Conservation (phyloP, 2,113 vertebrate genomes). For the Eudyptes chrysolophus region DNA sequence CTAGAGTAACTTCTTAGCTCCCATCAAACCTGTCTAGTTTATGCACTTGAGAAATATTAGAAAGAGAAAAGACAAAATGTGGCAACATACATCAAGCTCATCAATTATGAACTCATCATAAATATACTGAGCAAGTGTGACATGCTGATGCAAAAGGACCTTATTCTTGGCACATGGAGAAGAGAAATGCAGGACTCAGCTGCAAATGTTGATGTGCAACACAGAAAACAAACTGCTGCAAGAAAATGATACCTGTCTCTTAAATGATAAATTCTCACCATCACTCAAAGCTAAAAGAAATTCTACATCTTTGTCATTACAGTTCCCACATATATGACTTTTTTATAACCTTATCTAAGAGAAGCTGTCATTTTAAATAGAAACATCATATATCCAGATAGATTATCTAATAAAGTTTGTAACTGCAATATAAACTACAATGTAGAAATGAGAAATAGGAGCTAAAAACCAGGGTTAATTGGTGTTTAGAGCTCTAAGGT, state of each 20-base stretch:
- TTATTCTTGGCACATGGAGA: slow-evolving; percentile 3
- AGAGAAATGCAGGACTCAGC: slow-evolving; percentile 16
- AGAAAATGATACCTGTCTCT: slow-evolving; percentile 25
- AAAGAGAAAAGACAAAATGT: slow-evolving; percentile 11
- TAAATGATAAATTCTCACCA: slow-evolving; percentile 46
- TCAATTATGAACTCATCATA: slow-evolving; percentile 27
- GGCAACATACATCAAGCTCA: not conserved
- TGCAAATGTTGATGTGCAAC: not conserved
- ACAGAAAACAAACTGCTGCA: slow-evolving; percentile 2
- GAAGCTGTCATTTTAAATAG: slow-evolving; percentile 34
- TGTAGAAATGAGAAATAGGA: not conserved
- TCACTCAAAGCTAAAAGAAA: slow-evolving; percentile 37
- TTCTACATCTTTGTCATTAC: not conserved
- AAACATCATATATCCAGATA: not conserved
- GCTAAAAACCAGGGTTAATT: not conserved
- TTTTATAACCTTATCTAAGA: slow-evolving; percentile 25
- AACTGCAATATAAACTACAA: not conserved
- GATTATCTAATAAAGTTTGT: slow-evolving; percentile 18
- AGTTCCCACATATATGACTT: not conserved
- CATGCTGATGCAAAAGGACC: slow-evolving; percentile 9
- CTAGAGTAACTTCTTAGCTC: not conserved
- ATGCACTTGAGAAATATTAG: not conserved
- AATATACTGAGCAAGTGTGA: not conserved
- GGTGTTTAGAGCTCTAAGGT: not conserved
- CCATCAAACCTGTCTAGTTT: not conserved